Evolutionary conservation across 2,797 vertebrate genomes (phyloP).

Genomic region (Sebastes paucispinis): DNA sequence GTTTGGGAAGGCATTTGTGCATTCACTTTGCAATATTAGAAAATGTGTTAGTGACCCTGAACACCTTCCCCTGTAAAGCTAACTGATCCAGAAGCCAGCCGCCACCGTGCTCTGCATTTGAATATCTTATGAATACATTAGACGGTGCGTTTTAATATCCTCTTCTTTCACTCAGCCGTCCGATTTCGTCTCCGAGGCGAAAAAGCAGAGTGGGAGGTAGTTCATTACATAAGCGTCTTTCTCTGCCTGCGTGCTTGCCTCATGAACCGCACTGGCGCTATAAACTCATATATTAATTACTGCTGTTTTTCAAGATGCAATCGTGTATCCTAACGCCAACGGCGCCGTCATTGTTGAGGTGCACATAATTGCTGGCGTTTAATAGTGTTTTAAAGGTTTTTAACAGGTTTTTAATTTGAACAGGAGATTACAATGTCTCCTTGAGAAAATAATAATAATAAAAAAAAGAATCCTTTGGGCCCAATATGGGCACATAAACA

Average conservation of each 20-base stretch:
- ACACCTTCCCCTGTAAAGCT: constrained; percentile 74
- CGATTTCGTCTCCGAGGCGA: constrained; percentile 64
- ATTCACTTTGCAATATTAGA: constrained; percentile 73
- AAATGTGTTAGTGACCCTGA: constrained; percentile 75
- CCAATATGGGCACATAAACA: neutral
- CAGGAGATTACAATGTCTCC: constrained; percentile 14
- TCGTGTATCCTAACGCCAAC: constrained; percentile 23
- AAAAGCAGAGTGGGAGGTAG: constrained; percentile 63
- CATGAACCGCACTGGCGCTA: constrained; percentile 44
- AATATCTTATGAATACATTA: constrained; percentile 82
- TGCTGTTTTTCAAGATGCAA: constrained; percentile 61
- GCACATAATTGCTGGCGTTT: constrained; percentile 2
- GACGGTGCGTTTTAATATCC: constrained; percentile 76
- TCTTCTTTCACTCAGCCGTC: constrained; percentile 72
- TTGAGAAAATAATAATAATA: neutral
- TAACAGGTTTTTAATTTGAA: constrained; percentile 35
- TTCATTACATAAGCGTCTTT: constrained; percentile 71
- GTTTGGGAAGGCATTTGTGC: constrained; percentile 63
- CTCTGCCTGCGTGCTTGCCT: constrained; percentile 58
- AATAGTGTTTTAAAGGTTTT: constrained; percentile 18
- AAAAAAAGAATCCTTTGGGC: neutral
- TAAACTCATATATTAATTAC: constrained; percentile 82
- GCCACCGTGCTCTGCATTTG: constrained; percentile 62
- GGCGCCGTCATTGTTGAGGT: constrained; percentile 30
- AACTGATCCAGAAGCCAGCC: constrained; percentile 77